Evolutionary conservation across 2,888 invertebrate genomes (phyloP).

Genomic region (Saturnia japonica): DNA sequence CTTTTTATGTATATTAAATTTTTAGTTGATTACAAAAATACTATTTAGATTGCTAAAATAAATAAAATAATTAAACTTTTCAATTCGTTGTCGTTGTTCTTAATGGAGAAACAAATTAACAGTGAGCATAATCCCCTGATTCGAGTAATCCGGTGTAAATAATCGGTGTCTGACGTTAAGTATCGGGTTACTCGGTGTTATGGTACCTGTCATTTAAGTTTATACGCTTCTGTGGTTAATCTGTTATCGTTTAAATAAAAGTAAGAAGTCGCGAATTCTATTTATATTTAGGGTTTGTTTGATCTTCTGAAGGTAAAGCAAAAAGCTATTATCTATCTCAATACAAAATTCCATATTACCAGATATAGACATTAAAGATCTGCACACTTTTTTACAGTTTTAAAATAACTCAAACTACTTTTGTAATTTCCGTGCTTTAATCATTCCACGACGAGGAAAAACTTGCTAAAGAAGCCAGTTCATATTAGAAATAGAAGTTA

Average conservation of each 20-base stretch:
- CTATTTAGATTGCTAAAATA: neutral
- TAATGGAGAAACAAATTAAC: constrained; percentile 21
- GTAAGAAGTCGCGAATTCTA: neutral
- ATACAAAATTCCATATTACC: neutral
- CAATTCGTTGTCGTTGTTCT: neutral
- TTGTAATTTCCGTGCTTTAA: no score
- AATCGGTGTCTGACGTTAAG: neutral
- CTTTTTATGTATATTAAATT: neutral
- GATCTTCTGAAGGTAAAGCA: neutral
- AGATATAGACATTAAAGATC: no score
- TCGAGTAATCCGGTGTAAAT: constrained; percentile 35
- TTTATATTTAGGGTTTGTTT: neutral
- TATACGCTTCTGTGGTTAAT: neutral
- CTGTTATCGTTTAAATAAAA: neutral
- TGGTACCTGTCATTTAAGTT: neutral
- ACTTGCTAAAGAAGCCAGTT: no score
- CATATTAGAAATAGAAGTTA: neutral
- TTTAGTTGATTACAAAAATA: neutral
- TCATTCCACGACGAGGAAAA: no score
- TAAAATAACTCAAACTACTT: neutral
- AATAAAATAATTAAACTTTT: neutral
- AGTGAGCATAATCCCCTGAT: constrained; percentile 31
- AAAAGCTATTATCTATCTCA: neutral
- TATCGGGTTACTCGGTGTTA: neutral
- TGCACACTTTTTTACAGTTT: neutral